Evolutionary conservation across 2,888 invertebrate genomes (phyloP).

Genomic region (Drosophila dives): DNA sequence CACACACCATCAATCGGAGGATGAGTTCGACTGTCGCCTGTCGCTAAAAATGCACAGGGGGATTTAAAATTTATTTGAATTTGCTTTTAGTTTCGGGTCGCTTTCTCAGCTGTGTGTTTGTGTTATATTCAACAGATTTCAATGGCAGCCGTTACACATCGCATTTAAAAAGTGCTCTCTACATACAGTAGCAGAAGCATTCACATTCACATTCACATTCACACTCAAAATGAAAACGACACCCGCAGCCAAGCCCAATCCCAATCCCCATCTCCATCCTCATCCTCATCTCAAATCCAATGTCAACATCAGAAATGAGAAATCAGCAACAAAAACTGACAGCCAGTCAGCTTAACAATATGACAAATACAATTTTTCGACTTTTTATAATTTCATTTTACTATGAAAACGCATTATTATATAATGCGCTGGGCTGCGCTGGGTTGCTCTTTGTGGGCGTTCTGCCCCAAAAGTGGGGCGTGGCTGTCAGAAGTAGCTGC

Average conservation of each 20-base stretch:
- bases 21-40: slow-evolving; percentile 60
- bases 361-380: slow-evolving; percentile 80
- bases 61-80: slow-evolving; percentile 80
- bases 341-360: slow-evolving; percentile 78
- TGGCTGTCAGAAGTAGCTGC: slow-evolving; percentile 30
- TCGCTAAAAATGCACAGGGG: slow-evolving; percentile 80
- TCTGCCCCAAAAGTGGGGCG: slow-evolving; percentile 37
- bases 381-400: slow-evolving; percentile 70
- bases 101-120: slow-evolving; percentile 21
- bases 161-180: slow-evolving; percentile 77
- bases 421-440: slow-evolving; percentile 69
- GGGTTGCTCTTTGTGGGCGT: slow-evolving; percentile 14
- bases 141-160: slow-evolving; percentile 76
- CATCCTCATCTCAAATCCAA: slow-evolving; percentile 11
- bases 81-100: slow-evolving; percentile 78
- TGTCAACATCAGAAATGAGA: slow-evolving; percentile 38
- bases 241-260: slow-evolving; percentile 28
- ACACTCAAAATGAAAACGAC: slow-evolving; percentile 25
- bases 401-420: slow-evolving; percentile 75
- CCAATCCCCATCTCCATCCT: slow-evolving; percentile 31
- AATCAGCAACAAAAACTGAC: slow-evolving; percentile 64
- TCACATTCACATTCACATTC: too few relatives aligned
- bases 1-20: slow-evolving; percentile 37
- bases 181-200: background rate
- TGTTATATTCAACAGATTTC: slow-evolving; percentile 76